Evolutionary conservation across 2,888 invertebrate genomes (phyloP), one percentile per base, ranked within the genome.

Genomic region (Actias luna): DNA sequence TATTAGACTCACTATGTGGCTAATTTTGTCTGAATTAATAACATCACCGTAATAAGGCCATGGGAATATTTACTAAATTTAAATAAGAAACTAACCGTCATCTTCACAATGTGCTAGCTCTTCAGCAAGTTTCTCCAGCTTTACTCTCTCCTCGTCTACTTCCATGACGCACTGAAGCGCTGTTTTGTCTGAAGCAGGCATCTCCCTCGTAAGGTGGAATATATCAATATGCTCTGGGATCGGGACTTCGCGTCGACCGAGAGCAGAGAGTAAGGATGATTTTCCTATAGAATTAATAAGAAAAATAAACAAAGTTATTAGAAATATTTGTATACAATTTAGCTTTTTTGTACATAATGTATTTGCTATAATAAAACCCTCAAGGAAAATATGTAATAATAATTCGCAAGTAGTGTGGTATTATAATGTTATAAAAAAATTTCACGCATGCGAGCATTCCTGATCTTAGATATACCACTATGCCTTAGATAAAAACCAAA

Each of bases 141-240:
- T 94, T 62, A 98, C 93, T 62, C 99, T 94, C 82, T 99, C 99
- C 79, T 97, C 96, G 78, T 99, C 99, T 0, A 99, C 99, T 86
- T 99, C 99, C 97, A 99, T 98, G 42, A 99, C 99, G 84, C 98
- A 98, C 84, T 98, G 94, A 62, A 99, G 93, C 3, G 99, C 99
- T 14, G 97, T 95, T 93, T 99, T 99, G 78, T 98, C 97, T 67
- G 98, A 98, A n/a, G 99, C 99, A 0, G 98, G 97, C 96, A 99
- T 99, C 93, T 99, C 99, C 60, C 99, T 95, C 12, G 98, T 97
- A 83, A 99, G 93, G 87, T 99, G 97, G 92, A 99, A 99, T 77
- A 99, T 99, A 92, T 99, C 99, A 71, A 99, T 97, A 83, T 98
- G 97, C 4, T 98, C 96, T 4, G 99, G 99, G 67, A 99, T 97